phyloP scores from a whole-genome alignment of 2,888 invertebrate genomes.

The Drosophila neonasuta region DNA sequence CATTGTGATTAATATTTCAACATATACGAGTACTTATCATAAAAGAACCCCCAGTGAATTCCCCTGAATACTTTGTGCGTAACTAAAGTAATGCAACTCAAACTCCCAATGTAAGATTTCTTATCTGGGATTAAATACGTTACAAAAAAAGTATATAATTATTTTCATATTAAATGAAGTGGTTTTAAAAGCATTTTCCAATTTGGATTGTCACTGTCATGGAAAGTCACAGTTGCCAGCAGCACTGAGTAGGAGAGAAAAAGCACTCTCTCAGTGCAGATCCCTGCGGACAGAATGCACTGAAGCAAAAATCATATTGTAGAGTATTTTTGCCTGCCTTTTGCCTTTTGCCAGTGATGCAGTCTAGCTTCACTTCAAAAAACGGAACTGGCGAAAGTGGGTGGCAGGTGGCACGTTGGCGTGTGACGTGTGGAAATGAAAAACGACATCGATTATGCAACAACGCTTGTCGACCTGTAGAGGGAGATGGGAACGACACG shows the following conservation, averaged over 20 bases:
- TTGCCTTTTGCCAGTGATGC: slow-evolving; percentile 12
- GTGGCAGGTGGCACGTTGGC: neutral
- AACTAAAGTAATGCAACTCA: neutral
- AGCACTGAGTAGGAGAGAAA: neutral
- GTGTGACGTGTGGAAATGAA: slow-evolving; percentile 54
- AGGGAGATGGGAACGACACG: slow-evolving; percentile 7
- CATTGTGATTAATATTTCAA: slow-evolving; percentile 6
- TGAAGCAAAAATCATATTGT: slow-evolving; percentile 51
- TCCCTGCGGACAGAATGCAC: slow-evolving; percentile 27
- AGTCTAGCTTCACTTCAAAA: slow-evolving; percentile 1
- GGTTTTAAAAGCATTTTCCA: neutral
- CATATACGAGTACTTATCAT: neutral
- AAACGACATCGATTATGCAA: slow-evolving; percentile 70
- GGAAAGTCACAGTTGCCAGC: slow-evolving; percentile 11
- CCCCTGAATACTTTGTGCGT: neutral
- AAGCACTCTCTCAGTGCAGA: slow-evolving; percentile 4
- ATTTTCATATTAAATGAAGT: neutral
- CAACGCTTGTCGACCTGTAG: slow-evolving; percentile 18
- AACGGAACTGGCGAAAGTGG: neutral
- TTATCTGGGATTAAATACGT: too few relatives aligned
- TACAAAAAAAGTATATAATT: too few relatives aligned
- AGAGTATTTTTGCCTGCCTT: slow-evolving; percentile 31
- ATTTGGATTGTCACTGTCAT: neutral
- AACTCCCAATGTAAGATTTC: neutral
- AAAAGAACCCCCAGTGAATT: neutral